A percentile compares a stretch with the other conserved stretches of the same genome.
phyloP scores from a whole-genome alignment of 2,797 vertebrate species.

The Botia almorhae region DNA sequence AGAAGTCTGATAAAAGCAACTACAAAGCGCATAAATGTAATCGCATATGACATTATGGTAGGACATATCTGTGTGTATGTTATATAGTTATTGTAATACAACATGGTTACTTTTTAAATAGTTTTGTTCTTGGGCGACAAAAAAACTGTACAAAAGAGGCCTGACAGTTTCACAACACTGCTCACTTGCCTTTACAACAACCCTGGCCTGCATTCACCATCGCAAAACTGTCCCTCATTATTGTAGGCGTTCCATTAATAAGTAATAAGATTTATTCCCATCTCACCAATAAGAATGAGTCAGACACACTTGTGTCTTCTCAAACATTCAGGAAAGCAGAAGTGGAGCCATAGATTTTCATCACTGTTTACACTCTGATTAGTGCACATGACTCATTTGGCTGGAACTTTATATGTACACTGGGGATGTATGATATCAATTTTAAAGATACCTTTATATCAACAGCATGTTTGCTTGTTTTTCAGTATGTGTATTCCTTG shows the following conservation, averaged over 20 bases:
- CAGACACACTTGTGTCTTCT: constrained; percentile 1
- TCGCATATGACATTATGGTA: too few species aligned
- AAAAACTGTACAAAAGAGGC: neutral
- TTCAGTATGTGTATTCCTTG: too few species aligned
- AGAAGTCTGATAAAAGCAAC: too few species aligned
- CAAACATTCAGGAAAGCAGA: constrained; percentile 27
- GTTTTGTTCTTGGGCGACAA: neutral
- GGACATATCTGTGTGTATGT: too few species aligned
- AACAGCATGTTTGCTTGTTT: neutral
- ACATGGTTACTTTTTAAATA: constrained; percentile 4
- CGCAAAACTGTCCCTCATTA: constrained; percentile 12
- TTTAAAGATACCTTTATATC: neutral
- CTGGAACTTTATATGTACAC: neutral
- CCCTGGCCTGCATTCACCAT: neutral
- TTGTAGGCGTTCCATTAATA: constrained; percentile 41
- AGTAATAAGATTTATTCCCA: constrained; percentile 43
- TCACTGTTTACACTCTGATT: constrained; percentile 48
- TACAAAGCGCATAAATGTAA: neutral
- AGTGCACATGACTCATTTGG: constrained; percentile 31
- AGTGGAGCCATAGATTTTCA: constrained; percentile 17
- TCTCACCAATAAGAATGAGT: constrained; percentile 27
- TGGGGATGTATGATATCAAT: neutral
- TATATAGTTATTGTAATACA: neutral
- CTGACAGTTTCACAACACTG: constrained; percentile 5
- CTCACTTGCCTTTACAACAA: constrained; percentile 6